Conservation (phyloP, 2,888 invertebrate genomes). For the Rhaphigaster nebulosa region DNA sequence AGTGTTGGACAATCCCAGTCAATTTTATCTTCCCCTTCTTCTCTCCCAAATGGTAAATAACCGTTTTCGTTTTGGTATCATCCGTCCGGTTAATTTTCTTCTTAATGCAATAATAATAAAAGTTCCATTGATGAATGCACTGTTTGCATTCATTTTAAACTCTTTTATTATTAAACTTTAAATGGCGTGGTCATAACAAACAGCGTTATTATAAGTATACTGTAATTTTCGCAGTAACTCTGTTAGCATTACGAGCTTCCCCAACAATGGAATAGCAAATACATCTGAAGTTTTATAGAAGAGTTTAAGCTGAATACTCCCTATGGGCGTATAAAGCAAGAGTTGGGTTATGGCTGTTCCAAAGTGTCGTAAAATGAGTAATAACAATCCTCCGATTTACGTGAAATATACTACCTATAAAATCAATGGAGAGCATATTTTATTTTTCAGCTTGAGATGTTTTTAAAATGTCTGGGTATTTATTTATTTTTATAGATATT, state of each 20-base stretch:
- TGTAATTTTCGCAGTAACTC: no score
- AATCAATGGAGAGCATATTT: neutral
- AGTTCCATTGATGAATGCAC: neutral
- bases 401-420: neutral
- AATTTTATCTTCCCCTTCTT: neutral
- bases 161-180: no score
- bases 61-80: neutral
- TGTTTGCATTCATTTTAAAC: no score
- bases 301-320: neutral
- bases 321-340: neutral
- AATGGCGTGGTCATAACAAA: no score
- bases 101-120: neutral
- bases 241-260: neutral
- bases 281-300: neutral
- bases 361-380: conserved; percentile 14
- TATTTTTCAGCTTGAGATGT: no score
- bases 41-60: neutral
- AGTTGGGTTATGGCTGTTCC: neutral
- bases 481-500: no score
- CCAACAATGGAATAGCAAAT: neutral
- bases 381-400: neutral
- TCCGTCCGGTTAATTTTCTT: neutral
- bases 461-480: neutral
- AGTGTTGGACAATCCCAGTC: neutral
- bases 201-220: no score